Percentiles rank a stretch among this genome's conserved stretches.
Evolutionary conservation across 1,140 invertebrate genomes (phyloP).

Genomic region (Drosophila arizonae): DNA sequence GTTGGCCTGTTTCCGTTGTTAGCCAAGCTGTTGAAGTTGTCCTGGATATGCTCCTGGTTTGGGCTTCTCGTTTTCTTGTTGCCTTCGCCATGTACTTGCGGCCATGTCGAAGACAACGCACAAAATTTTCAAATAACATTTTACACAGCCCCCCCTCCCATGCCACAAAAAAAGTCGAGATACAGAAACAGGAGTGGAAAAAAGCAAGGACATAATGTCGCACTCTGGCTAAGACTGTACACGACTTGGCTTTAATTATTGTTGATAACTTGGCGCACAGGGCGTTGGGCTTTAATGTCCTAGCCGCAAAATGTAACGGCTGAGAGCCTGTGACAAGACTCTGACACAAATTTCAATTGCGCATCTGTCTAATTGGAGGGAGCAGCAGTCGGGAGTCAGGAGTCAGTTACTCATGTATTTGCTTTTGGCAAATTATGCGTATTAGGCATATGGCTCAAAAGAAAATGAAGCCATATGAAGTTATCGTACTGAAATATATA

Average conservation of each 20-base stretch:
- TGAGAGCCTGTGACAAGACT: constrained; percentile 13
- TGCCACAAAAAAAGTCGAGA: constrained; percentile 6
- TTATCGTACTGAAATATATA: too few relatives aligned
- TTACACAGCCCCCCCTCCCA: constrained; percentile 16
- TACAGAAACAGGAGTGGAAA: neutral
- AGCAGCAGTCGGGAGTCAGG: constrained; percentile 3
- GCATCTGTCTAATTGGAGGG: constrained; percentile 37
- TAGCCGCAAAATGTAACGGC: constrained; percentile 42
- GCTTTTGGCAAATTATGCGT: neutral
- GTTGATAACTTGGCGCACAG: constrained; percentile 34
- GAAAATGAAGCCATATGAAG: too few relatives aligned
- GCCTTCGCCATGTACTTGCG: constrained; percentile 54
- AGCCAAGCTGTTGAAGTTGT: constrained; percentile 78
- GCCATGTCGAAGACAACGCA: constrained; percentile 58
- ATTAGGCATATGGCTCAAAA: too few relatives aligned
- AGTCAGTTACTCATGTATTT: constrained; percentile 16
- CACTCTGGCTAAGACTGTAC: constrained; percentile 29
- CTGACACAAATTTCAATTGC: constrained; percentile 35
- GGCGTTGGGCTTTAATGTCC: constrained; percentile 40
- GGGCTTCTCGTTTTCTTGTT: constrained; percentile 30
- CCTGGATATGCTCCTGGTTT: constrained; percentile 36
- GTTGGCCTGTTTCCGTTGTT: constrained; percentile 68
- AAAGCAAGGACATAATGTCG: constrained; percentile 32
- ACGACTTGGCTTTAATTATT: constrained; percentile 49
- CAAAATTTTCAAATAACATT: constrained; percentile 72